A percentile compares a stretch with the other conserved stretches of the same genome.
phyloP scores from a whole-genome alignment of 1,140 invertebrate genomes.

The Drosophila auraria region DNA sequence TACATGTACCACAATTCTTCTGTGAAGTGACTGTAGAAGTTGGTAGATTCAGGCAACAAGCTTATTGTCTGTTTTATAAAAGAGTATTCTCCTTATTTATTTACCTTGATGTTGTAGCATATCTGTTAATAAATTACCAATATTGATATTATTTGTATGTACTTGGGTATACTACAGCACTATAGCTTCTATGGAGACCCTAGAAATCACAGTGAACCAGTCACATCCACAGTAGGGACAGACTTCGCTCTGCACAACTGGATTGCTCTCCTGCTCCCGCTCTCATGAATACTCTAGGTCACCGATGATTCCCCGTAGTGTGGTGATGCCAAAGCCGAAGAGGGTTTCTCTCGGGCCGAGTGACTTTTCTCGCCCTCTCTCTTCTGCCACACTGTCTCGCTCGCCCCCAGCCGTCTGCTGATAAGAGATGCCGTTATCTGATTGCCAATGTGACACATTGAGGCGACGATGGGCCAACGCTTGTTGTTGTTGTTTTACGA shows the following conservation, averaged over 20 bases:
- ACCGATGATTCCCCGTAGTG: slow-evolving; percentile 12
- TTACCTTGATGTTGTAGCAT: no score
- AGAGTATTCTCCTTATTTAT: no score
- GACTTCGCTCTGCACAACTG: neutral
- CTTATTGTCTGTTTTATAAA: no score
- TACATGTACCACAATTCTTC: neutral
- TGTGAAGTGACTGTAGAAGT: neutral
- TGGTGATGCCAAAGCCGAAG: slow-evolving; percentile 12
- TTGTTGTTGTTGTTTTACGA: slow-evolving; percentile 45
- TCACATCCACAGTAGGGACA: neutral
- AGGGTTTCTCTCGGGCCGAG: neutral
- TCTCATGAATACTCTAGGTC: slow-evolving; percentile 4
- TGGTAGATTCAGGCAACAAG: neutral
- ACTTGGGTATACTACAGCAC: no score
- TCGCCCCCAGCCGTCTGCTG: slow-evolving; percentile 16
- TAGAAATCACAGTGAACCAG: neutral
- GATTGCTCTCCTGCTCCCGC: neutral
- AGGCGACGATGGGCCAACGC: slow-evolving; percentile 50
- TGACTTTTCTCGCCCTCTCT: neutral
- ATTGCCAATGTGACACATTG: slow-evolving; percentile 62
- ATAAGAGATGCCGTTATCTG: slow-evolving; percentile 61
- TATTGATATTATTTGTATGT: no score
- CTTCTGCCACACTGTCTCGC: neutral
- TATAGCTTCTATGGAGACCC: neutral
- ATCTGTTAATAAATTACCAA: no score